A percentile compares a stretch with the other conserved stretches of the same genome.
These are phyloP conservation scores for Apeltes quadracus DNA, from an alignment of 2,113 vertebrate genomes.

Conservation along the genomic window DNA sequence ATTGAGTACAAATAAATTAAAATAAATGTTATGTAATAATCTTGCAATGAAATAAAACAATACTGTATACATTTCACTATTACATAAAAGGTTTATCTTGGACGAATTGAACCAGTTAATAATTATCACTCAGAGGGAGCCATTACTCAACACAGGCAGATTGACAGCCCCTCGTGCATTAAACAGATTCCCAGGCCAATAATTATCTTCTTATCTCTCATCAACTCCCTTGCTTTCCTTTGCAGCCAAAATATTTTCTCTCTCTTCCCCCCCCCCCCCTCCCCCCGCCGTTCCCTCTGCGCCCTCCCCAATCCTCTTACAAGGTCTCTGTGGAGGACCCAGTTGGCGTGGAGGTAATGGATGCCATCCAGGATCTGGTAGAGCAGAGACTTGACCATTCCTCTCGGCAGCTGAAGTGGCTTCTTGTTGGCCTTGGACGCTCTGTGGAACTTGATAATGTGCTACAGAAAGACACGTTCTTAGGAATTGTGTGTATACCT, in stretches of 20 bases:
- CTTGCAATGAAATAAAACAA: not conserved
- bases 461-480: constrained; percentile 82
- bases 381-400: constrained; percentile 99
- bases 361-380: constrained; percentile 99
- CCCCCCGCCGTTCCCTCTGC: not conserved
- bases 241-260: constrained; percentile 30
- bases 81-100: not conserved
- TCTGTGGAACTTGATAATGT: constrained; percentile 99
- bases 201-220: constrained; percentile 22
- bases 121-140: not conserved
- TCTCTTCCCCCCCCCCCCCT: not conserved
- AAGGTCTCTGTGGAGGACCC: constrained; percentile 99
- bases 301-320: constrained; percentile 82
- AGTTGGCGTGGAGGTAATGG: constrained; percentile 99
- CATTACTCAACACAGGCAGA: constrained; percentile 12
- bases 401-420: constrained; percentile 97
- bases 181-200: not conserved
- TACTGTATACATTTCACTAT: not conserved
- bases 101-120: not conserved
- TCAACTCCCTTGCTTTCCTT: constrained; percentile 25
- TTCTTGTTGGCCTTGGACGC: constrained; percentile 99
- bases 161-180: not conserved
- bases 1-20: not conserved
- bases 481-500: not conserved
- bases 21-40: not conserved